Conservation (phyloP, 1,140 invertebrate species). For the Ericerus pela region DNA sequence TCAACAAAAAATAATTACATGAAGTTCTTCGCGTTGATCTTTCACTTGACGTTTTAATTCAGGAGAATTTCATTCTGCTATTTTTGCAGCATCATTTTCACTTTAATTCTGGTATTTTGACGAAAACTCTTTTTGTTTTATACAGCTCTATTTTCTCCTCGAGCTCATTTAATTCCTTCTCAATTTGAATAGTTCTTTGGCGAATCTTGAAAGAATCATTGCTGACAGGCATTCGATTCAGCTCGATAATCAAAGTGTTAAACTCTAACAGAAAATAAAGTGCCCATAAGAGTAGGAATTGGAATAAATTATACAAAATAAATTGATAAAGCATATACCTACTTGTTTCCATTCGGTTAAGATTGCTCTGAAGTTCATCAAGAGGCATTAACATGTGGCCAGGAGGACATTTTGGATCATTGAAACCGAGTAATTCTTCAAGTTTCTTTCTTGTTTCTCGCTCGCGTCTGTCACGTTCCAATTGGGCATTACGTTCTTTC, state of each 20-base stretch:
- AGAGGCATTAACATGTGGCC: background rate
- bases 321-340: background rate
- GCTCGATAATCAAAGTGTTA: background rate
- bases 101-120: no score
- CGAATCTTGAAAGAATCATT: background rate
- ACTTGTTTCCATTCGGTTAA: background rate
- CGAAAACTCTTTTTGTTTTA: background rate
- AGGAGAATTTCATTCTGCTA: no score
- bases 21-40: no score
- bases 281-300: background rate
- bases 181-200: background rate
- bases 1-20: no score
- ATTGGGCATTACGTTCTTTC: background rate
- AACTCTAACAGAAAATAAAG: background rate
- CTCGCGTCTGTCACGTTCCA: background rate
- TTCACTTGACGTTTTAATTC: no score
- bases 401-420: conserved; percentile 2
- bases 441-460: background rate
- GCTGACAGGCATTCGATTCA: background rate
- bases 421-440: background rate
- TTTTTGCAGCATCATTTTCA: no score
- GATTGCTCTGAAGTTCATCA: background rate
- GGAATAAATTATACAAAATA: no score
- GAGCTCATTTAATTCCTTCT: background rate
- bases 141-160: background rate